A percentile compares a stretch with the other conserved stretches of the same genome.
phyloP scores from a whole-genome alignment of 2,113 vertebrate genomes.

The Sander lucioperca region DNA sequence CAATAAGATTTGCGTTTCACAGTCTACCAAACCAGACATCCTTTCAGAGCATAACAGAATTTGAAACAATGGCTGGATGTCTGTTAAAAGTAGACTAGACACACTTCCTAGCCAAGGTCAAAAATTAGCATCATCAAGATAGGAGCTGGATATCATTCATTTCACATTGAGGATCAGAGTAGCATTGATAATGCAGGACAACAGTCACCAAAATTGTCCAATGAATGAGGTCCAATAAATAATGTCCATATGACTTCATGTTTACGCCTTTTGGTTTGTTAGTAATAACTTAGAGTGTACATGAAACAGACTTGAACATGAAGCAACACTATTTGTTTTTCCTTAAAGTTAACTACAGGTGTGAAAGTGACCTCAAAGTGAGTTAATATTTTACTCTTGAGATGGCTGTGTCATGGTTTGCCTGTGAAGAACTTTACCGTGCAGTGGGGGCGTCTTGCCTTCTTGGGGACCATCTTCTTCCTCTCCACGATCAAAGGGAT shows the following conservation, averaged over 20 bases:
- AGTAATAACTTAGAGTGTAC: neutral
- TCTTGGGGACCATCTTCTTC: conserved; percentile 71
- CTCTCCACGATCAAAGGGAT: conserved; percentile 94
- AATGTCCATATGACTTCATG: neutral
- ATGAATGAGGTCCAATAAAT: neutral
- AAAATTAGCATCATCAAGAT: neutral
- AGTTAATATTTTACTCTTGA: neutral
- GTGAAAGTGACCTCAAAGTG: neutral
- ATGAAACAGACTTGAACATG: neutral
- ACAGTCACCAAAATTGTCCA: neutral
- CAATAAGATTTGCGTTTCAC: neutral
- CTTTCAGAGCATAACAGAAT: neutral
- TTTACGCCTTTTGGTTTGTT: neutral
- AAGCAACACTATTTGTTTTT: neutral
- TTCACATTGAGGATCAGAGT: neutral
- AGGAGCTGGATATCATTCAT: neutral
- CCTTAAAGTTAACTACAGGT: neutral
- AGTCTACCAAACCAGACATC: neutral
- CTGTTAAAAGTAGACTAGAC: neutral
- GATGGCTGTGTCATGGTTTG: neutral
- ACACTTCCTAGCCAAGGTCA: neutral
- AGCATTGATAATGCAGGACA: neutral
- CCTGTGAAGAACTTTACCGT: conserved; percentile 78
- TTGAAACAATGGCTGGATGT: neutral
- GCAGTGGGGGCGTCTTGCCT: conserved; percentile 66